These are phyloP conservation scores for Ypsolopha scabrella DNA, from an alignment of 2,888 invertebrate genomes.

Conservation along the genomic window DNA sequence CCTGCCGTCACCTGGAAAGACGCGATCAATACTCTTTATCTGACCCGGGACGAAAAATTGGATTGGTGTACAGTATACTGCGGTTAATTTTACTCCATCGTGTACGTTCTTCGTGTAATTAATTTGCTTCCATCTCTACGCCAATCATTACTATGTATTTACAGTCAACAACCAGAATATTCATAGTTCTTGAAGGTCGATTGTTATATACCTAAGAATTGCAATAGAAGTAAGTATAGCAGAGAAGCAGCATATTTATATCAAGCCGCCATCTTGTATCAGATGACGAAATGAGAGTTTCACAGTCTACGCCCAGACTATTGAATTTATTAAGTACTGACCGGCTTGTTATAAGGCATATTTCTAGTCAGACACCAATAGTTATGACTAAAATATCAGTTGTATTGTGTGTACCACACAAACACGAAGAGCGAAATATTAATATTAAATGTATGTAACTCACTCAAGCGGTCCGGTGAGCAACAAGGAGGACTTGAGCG, in stretches of 20 bases:
- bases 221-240: neutral
- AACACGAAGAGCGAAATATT: no score
- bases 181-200: slow-evolving; percentile 2
- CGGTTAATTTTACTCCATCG: neutral
- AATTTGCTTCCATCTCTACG: neutral
- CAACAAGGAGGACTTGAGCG: slow-evolving; percentile 32
- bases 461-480: slow-evolving; percentile 23
- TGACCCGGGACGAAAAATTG: slow-evolving; percentile 11
- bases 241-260: neutral
- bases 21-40: slow-evolving; percentile 58
- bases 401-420: no score
- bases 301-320: slow-evolving; percentile 5
- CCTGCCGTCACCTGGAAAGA: slow-evolving; percentile 65
- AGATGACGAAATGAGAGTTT: slow-evolving; percentile 39
- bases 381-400: no score
- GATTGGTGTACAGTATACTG: neutral
- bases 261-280: slow-evolving; percentile 54
- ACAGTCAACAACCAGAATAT: neutral
- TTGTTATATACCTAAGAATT: neutral
- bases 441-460: slow-evolving; percentile 9
- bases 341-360: slow-evolving; percentile 1
- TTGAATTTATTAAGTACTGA: slow-evolving; percentile 11
- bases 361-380: no score
- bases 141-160: neutral
- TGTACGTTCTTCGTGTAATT: neutral